Evolutionary conservation across 2,888 invertebrate genomes (phyloP), one percentile per base, ranked within the genome.

Genomic region (Aphidoletes aphidimyza): DNA sequence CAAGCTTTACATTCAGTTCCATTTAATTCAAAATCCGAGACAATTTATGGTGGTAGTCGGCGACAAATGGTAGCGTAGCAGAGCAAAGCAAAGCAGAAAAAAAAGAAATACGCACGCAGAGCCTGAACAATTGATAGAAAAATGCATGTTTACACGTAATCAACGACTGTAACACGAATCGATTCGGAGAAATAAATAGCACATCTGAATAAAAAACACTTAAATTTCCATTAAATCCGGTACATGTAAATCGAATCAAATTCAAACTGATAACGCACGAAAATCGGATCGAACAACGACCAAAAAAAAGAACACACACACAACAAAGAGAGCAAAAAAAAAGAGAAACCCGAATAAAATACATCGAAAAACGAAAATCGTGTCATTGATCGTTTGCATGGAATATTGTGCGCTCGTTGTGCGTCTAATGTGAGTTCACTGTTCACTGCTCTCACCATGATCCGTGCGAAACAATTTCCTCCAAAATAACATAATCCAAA

Each of bases 151-250:
- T 81, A 81, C 81, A 81, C 37, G 37, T 81, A 81, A 81, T 81
- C 81, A 81, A 81, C 81, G 81, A 81, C 6, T 81, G 81, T 37
- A 22, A 81, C 36, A 81, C 36, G 19, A 22, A 81, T 37, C n/a
- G 37, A 37, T 37, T 81, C n/a, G n/a, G n/a, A 11, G n/a, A 17
- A 81, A 81, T 81, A 81, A 81, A 81, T 81, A 37, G 37, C 37
- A 37, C 19, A 81, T 81, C 37, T 81, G 37, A 81, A 37, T 81
- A 37, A 81, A 81, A 81, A 37, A 37, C 37, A 37, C 37, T 81
- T 81, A 81, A 81, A 81, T 81, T 81, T 37, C 81, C 81, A 81
- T 81, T 81, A 81, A 81, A 81, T 81, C 81, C 37, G 37, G 37
- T 37, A 36, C 81, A 81, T 81, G 36, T 81, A 81, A 37, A 37